These are phyloP conservation scores for Frieseomelitta varia DNA, from an alignment of 1,140 invertebrate species.

Conservation along the genomic window DNA sequence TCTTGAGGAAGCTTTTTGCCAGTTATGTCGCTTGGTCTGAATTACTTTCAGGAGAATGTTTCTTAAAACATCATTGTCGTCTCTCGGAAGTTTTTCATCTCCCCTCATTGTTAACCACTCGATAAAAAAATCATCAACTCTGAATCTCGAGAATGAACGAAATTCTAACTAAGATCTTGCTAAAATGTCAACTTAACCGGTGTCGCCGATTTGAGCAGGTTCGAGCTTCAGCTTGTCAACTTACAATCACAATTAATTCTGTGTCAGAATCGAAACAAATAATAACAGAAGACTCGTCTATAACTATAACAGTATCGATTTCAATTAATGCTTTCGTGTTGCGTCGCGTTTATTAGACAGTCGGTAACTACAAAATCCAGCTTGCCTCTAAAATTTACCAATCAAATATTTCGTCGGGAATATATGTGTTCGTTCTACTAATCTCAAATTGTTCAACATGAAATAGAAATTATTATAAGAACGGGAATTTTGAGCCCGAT, in stretches of 20 bases:
- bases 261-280: neutral
- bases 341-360: neutral
- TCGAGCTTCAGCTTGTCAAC: too few species aligned
- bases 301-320: neutral
- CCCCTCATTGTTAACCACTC: neutral
- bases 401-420: neutral
- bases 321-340: neutral
- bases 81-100: neutral
- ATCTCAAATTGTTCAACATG: neutral
- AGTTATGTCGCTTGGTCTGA: neutral
- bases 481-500: neutral
- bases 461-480: neutral
- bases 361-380: neutral
- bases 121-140: neutral
- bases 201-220: too few species aligned
- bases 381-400: neutral
- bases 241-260: neutral
- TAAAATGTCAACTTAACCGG: too few species aligned
- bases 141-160: neutral
- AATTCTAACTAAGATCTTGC: too few species aligned
- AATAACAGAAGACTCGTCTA: neutral
- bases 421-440: neutral
- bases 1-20: neutral
- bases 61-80: neutral
- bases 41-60: neutral